phyloP scores from a whole-genome alignment of 2,113 vertebrate species.

The Dasyprocta punctata region DNA sequence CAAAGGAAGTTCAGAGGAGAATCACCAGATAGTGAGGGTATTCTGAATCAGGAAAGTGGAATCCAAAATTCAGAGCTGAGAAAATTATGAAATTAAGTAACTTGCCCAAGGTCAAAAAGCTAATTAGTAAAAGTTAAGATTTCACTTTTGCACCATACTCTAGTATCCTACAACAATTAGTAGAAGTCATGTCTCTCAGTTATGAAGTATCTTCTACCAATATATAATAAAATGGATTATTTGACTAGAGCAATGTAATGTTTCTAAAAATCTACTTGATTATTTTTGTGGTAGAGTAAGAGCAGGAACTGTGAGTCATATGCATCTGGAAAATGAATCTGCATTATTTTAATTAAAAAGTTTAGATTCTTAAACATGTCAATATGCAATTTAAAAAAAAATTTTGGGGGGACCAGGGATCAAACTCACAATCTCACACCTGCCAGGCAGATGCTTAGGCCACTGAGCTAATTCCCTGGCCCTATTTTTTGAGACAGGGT shows the following conservation, averaged over 20 bases:
- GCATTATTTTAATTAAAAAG: neutral
- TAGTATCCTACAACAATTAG: neutral
- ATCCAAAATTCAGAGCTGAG: neutral
- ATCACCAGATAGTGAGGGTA: neutral
- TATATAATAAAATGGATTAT: neutral
- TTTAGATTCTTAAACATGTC: neutral
- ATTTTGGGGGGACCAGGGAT: too few species aligned
- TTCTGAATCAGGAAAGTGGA: neutral
- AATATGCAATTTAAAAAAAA: neutral
- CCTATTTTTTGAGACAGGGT: too few species aligned
- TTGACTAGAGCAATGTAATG: neutral
- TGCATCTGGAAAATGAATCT: neutral
- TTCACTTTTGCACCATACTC: neutral
- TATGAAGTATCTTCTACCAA: neutral
- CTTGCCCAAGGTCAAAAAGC: neutral
- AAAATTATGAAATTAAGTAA: neutral
- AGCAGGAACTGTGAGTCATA: neutral
- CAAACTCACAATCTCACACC: too few species aligned
- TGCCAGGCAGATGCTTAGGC: too few species aligned
- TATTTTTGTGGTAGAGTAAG: neutral
- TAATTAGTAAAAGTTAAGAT: neutral
- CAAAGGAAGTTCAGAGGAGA: neutral
- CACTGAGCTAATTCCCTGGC: too few species aligned
- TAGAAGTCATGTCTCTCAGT: neutral
- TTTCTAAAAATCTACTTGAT: neutral